These are phyloP conservation scores for Plestiodon gilberti DNA, from an alignment of 2,113 vertebrate species.

Conservation along the genomic window DNA sequence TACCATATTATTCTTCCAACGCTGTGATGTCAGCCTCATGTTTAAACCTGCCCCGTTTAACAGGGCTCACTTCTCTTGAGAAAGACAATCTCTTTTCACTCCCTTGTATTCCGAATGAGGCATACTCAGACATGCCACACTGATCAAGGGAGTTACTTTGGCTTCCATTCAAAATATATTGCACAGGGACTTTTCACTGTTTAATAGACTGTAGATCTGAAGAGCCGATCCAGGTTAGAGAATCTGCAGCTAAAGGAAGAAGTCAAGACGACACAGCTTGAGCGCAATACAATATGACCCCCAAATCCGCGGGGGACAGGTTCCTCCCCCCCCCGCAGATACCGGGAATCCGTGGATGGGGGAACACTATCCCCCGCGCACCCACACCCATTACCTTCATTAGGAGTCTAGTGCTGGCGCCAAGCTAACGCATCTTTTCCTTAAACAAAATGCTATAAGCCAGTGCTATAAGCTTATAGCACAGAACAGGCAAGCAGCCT, in stretches of 20 bases:
- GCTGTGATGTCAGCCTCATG: conserved; percentile 68
- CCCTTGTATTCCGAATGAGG: conserved; percentile 6
- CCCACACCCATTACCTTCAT: no score
- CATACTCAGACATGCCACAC: conserved; percentile 63
- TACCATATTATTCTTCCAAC: conserved; percentile 58
- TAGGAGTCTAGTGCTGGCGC: no score
- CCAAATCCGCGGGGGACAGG: no score
- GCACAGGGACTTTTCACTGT: neutral
- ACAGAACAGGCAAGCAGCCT: no score
- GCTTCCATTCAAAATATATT: conserved; percentile 49
- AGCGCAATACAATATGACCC: no score
- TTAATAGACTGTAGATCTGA: conserved; percentile 14
- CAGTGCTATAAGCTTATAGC: no score
- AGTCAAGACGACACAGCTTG: no score
- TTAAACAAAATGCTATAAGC: no score
- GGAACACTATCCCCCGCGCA: no score
- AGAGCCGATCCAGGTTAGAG: neutral
- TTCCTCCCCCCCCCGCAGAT: no score
- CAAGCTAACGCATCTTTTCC: no score
- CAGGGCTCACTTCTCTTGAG: conserved; percentile 51
- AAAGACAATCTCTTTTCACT: conserved; percentile 65
- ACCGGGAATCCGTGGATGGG: no score
- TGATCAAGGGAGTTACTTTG: conserved; percentile 58
- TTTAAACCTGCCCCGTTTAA: conserved; percentile 68
- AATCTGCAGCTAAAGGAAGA: neutral